A percentile compares a stretch with the other conserved stretches of the same genome.
These are phyloP conservation scores for Willowsia nigromaculata DNA, from an alignment of 2,888 invertebrate genomes.

Conservation along the genomic window DNA sequence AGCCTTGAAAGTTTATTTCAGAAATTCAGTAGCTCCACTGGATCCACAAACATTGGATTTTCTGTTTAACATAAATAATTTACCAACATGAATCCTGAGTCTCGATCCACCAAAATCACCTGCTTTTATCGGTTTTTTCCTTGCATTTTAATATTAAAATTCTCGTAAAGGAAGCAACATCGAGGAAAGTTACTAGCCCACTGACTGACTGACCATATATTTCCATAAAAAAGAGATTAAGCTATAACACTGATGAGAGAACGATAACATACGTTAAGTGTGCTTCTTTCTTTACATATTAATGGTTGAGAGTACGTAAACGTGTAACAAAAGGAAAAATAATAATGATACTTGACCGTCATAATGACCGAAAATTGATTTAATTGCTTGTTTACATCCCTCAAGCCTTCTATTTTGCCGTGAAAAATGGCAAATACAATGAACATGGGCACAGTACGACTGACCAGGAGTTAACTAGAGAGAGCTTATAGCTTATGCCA, in stretches of 20 bases:
- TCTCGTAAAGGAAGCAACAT: neutral
- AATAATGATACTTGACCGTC: constrained; percentile 64
- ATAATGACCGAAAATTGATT: constrained; percentile 73
- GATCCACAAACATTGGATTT: no score
- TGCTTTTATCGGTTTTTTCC: no score
- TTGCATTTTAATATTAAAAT: no score
- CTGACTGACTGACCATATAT: constrained; percentile 59
- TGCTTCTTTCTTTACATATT: neutral
- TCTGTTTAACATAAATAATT: no score
- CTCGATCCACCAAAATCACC: no score
- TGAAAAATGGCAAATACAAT: constrained; percentile 61
- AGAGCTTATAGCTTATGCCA: neutral
- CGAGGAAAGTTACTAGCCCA: constrained; percentile 40
- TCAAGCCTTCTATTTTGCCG: constrained; percentile 55
- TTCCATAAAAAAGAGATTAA: constrained; percentile 46
- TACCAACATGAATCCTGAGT: no score
- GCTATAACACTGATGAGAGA: constrained; percentile 19
- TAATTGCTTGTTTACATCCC: constrained; percentile 74
- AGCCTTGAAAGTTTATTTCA: no score
- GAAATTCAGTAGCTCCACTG: no score
- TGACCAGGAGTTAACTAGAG: neutral
- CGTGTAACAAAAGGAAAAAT: constrained; percentile 31
- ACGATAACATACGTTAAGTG: neutral
- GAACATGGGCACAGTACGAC: no score
- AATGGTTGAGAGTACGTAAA: neutral